Evolutionary conservation across 37 sponge, comb jelly and placozoan genomes (phyloP), one percentile per base, ranked within the genome.

Genomic region (Diacarnus erythraeanus): DNA sequence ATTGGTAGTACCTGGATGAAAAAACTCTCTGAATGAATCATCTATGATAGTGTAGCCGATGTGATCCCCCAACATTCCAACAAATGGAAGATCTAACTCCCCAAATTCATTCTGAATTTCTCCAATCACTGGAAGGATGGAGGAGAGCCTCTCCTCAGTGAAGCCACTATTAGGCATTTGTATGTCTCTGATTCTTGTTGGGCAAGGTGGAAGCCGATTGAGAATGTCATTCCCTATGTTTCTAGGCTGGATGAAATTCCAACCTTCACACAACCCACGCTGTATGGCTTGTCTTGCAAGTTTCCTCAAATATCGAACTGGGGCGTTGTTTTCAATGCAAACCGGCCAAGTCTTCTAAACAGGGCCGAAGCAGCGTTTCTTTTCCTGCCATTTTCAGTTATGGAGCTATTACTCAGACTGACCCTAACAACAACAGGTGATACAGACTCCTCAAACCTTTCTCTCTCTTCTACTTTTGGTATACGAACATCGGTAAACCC

Each of bases 121-220:
- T 54, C 76, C 76, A 57, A 75, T 29, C 25, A 75, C 59, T 56
- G 57, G 57, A 35, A 51, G 1, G 20, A 41, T 2, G 40, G 69
- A 79, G 0, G 69, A 67, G 20, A 51, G 5, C 26, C 38, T 3
- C 20, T 79, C 69, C 41, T 67, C 69, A 31, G 33, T 68, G 22
- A 79, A 65, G 41, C 69, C 69, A 47, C 59, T 51, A 47, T 79
- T 68, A 12, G 31, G 54, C 1, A 47, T 26, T 25, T 25, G 30
- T 30, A 71, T 71, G 33, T 26, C 56, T 54, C 26, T 38, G 34
- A 34, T 37, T 70, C 54, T 80, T 6, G 27, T 31, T 39, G 82
- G 82, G 27, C 82, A 82, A 2, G 73, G 64, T 63, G 74, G 64
- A 3, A 82, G 31, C 34, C 65, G 74, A 20, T 25, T 26, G 27